Evolutionary conservation across 2,113 vertebrate species (phyloP).

Genomic region (Psettodes erumei): DNA sequence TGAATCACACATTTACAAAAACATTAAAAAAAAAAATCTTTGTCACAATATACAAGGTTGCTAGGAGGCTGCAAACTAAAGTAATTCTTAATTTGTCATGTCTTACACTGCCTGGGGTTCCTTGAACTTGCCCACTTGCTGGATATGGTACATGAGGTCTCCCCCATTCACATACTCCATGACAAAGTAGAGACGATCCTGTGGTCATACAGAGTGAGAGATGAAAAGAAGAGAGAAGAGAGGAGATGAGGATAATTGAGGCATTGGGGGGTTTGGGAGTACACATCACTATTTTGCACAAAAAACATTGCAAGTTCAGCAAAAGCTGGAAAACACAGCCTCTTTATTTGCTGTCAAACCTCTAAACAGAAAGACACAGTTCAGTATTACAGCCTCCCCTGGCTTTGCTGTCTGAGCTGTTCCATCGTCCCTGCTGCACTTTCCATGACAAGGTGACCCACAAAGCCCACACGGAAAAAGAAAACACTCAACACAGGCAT

Average conservation of each 20-base stretch:
- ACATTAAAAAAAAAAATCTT: not conserved
- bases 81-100: not conserved
- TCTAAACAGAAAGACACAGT: not conserved
- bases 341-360: not conserved
- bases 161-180: constrained; percentile 98
- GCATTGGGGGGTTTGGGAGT: too few species aligned
- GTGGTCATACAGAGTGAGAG: constrained; percentile 10
- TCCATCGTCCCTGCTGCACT: constrained; percentile 42
- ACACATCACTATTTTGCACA: not conserved
- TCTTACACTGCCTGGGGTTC: constrained; percentile 98
- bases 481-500: constrained; percentile 58
- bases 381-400: not conserved
- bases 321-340: not conserved
- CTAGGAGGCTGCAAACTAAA: not conserved
- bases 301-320: not conserved
- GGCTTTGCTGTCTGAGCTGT: constrained; percentile 38
- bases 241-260: not conserved
- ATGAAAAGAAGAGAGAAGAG: not conserved
- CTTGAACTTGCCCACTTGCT: constrained; percentile 97
- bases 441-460: constrained; percentile 70
- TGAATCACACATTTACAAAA: constrained; percentile 43
- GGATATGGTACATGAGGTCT: constrained; percentile 98
- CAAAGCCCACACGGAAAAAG: constrained; percentile 44
- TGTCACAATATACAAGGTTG: not conserved
- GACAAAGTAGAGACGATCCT: constrained; percentile 98